These are phyloP conservation scores for Drosophila elegans DNA, from an alignment of 1,140 invertebrate genomes.

Conservation along the genomic window DNA sequence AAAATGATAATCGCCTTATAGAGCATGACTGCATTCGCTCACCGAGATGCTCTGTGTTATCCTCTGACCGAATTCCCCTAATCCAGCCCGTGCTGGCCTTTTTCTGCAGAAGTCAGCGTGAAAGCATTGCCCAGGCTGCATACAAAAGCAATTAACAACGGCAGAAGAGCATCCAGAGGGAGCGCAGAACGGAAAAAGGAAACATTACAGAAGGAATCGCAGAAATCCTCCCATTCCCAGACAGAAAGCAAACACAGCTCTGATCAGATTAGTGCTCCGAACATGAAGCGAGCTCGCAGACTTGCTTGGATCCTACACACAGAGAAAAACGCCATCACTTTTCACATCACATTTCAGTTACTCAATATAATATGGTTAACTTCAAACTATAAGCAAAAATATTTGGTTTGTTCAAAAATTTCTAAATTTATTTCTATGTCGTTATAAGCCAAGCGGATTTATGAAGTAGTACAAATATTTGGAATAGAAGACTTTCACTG, in stretches of 20 bases:
- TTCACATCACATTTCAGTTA: too few species aligned
- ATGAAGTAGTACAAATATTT: too few species aligned
- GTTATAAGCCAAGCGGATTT: too few species aligned
- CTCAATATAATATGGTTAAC: too few species aligned
- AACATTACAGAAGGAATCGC: neutral
- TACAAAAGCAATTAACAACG: constrained; percentile 71
- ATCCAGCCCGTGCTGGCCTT: neutral
- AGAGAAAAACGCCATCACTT: neutral
- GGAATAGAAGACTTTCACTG: too few species aligned
- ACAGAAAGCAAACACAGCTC: constrained; percentile 37
- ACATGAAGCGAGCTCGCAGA: neutral
- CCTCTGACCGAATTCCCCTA: neutral
- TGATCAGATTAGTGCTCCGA: constrained; percentile 32
- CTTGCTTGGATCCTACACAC: constrained; percentile 6
- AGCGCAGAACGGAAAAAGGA: neutral
- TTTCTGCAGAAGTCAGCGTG: constrained; percentile 15
- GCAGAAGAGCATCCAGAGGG: constrained; percentile 16
- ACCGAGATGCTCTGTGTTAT: neutral
- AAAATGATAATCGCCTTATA: neutral
- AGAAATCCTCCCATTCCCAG: constrained; percentile 21
- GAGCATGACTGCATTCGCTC: neutral
- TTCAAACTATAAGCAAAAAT: too few species aligned
- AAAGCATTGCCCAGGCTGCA: constrained; percentile 25
- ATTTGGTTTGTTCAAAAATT: too few species aligned
- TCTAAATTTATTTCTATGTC: too few species aligned